Evolutionary conservation across 2,113 vertebrate genomes (phyloP), one percentile per base, ranked within the genome.

Genomic region (Vulpes vulpes): DNA sequence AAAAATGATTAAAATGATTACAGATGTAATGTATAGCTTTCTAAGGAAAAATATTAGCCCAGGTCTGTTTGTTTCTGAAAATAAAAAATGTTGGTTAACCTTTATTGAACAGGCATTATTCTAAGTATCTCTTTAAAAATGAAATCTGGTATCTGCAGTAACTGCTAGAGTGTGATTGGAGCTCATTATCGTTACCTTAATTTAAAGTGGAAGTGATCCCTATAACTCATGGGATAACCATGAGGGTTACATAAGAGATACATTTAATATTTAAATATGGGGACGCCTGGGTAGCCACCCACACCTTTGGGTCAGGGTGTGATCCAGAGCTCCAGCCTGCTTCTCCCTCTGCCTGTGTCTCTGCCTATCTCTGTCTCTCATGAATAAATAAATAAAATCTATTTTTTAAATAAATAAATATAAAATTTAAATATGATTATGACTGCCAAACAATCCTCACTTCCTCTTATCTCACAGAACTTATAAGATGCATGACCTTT

Each of bases 11-110:
- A 65, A 55, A 89, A 90, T 27, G 8, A 5, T 73, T 64, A 62
- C 5, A 78, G 78, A 94, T 27, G 57, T 71, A 57, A 79, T 19
- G 43, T 43, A 43, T 43, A 53, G 10, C 76, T 87, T 93, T 94
- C 23, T 76, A 79, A 71, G 78, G 5, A 92, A 89, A 95, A 95
- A 83, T 43, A 35, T 51, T 73, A 83, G 65, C 27, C 27, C 90
- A 65, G 38, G 17, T 16, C 25, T 69, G 22, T 78, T 43, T 25
- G 1, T 74, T 93, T 87, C 60, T 86, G 65, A 71, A 89, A 96
- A 85, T 65, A 73, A 91, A 85, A 91, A 67, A 59, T 23, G 3
- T 14, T 80, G 19, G 49, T 78, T 92, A 74, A 30, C 3, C 17
- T 59, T 87, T 85, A 55, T 20, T 64, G 14, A 87, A 67, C 27